Evolutionary conservation across 2,888 invertebrate genomes (phyloP).

Genomic region (Gonocerus acuteangulatus): DNA sequence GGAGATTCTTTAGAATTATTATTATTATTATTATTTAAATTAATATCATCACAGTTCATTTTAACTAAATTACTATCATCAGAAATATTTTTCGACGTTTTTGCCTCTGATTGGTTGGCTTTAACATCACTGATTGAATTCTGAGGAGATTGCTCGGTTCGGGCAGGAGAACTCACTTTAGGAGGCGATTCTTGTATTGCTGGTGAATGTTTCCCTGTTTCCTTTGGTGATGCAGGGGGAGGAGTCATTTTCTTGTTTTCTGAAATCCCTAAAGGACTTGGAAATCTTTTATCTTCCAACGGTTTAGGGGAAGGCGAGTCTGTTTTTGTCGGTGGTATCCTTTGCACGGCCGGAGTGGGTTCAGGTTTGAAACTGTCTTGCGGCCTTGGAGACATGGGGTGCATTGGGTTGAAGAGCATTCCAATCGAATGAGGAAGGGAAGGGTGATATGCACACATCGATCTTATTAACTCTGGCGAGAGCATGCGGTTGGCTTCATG

Average conservation of each 20-base stretch:
- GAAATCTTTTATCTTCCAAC: conserved; percentile 7
- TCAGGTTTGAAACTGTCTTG: conserved; percentile 25
- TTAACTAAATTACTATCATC: conserved; percentile 15
- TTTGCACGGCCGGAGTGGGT: conserved; percentile 35
- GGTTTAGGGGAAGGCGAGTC: conserved; percentile 14
- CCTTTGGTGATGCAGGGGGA: conserved; percentile 10
- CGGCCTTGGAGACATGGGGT: conserved; percentile 30
- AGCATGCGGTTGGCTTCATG: conserved; percentile 29
- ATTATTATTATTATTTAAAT: conserved; percentile 21
- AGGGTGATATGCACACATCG: conserved; percentile 39
- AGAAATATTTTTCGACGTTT: not conserved
- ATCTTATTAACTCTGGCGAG: conserved; percentile 37
- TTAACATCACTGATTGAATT: not conserved
- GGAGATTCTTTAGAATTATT: conserved; percentile 24
- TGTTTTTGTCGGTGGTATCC: conserved; percentile 35
- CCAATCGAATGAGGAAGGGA: conserved; percentile 39
- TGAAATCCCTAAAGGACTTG: not conserved
- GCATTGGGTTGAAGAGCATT: conserved; percentile 39
- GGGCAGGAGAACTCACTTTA: conserved; percentile 1
- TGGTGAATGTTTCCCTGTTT: not conserved
- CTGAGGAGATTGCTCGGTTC: not conserved
- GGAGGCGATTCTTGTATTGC: not conserved
- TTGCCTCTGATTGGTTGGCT: conserved; percentile 2
- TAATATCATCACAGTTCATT: conserved; percentile 21
- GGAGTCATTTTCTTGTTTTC: conserved; percentile 6